Evolutionary conservation across 2,797 vertebrate genomes (phyloP).

Genomic region (Eospalax fontanierii): DNA sequence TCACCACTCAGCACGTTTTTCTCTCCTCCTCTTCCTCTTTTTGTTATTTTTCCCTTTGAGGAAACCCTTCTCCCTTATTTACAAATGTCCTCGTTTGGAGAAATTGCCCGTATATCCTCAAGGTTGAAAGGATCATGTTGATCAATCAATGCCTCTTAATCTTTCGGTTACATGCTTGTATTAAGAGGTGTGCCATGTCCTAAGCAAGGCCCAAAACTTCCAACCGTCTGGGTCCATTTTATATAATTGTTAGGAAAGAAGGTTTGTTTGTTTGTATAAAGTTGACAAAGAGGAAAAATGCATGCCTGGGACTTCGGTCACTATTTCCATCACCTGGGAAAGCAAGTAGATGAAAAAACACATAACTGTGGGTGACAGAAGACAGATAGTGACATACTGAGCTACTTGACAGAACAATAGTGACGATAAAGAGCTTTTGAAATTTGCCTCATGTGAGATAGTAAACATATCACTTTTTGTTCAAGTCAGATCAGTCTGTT

Average conservation of each 20-base stretch:
- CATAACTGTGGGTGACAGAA: fast-evolving
- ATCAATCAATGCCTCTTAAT: background rate
- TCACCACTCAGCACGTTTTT: too few relatives aligned
- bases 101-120: too few relatives aligned
- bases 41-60: background rate
- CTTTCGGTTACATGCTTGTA: background rate
- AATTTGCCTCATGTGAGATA: background rate
- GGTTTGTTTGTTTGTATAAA: background rate
- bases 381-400: fast-evolving
- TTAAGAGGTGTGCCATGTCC: background rate
- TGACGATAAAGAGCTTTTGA: background rate
- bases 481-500: background rate
- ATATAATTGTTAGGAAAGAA: background rate
- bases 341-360: background rate
- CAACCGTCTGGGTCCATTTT: background rate
- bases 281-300: background rate
- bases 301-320: background rate
- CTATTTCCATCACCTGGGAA: fast-evolving
- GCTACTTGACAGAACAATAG: background rate
- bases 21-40: background rate
- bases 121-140: too few relatives aligned
- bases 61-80: background rate
- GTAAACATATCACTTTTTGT: background rate
- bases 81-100: background rate
- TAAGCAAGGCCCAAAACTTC: background rate